Evolutionary conservation across 2,888 invertebrate genomes (phyloP).

Genomic region (Rhabditophanes sp.): DNA sequence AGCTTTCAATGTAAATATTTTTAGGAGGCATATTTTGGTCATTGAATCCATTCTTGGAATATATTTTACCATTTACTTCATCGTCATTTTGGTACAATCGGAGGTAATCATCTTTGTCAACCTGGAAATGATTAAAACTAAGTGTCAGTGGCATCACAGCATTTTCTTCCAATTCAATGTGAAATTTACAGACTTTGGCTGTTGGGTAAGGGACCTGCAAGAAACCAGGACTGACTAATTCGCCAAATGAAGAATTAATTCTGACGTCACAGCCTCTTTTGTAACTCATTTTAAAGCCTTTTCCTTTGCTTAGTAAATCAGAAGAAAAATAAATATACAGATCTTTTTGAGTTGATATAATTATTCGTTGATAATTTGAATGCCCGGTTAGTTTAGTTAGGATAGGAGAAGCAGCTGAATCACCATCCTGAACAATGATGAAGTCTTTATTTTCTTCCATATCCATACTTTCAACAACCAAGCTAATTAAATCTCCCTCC

Average conservation of each 20-base stretch:
- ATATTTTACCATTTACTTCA: conserved; percentile 49
- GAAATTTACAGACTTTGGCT: conserved; percentile 41
- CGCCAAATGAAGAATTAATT: conserved; percentile 35
- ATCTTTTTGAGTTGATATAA: conserved; percentile 74
- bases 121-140: conserved; percentile 68
- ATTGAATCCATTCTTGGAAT: conserved; percentile 51
- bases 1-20: conserved; percentile 21
- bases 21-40: conserved; percentile 14
- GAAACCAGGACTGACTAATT: conserved; percentile 44
- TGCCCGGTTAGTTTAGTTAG: conserved; percentile 52
- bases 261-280: conserved; percentile 62
- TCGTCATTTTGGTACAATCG: conserved; percentile 76
- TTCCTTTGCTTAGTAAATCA: conserved; percentile 58
- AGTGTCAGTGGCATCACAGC: conserved; percentile 58
- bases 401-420: conserved; percentile 66
- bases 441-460: conserved; percentile 54
- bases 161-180: conserved; percentile 33
- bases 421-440: conserved; percentile 74
- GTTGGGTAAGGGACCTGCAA: conserved; percentile 27
- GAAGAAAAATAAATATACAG: conserved; percentile 81
- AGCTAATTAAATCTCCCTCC: conserved; percentile 67
- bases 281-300: conserved; percentile 76
- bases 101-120: conserved; percentile 72
- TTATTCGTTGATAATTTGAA: conserved; percentile 54
- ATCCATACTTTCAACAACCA: conserved; percentile 54